Conservation (phyloP, 2,797 vertebrate genomes). For the Schizopygopsis malacanthus region DNA sequence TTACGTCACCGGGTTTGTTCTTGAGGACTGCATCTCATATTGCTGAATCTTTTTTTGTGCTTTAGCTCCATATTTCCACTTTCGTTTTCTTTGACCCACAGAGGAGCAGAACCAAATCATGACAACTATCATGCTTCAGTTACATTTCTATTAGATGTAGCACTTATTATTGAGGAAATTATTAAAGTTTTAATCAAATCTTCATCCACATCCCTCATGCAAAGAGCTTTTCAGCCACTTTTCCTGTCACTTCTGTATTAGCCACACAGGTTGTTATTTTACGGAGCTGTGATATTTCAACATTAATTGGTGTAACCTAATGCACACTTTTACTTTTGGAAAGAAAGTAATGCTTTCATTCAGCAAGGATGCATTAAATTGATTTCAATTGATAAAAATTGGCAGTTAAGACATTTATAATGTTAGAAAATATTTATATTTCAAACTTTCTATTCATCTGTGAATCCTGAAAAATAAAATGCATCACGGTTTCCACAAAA, state of each 20-base stretch:
- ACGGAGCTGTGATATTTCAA: not conserved
- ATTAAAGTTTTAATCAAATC: not conserved
- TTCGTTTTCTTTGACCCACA: not conserved
- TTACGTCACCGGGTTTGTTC: not conserved
- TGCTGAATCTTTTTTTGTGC: not conserved
- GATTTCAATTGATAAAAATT: not conserved
- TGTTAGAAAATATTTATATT: not conserved
- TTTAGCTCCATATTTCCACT: not conserved
- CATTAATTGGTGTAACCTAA: not conserved
- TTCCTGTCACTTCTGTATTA: not conserved
- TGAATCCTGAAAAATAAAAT: not conserved
- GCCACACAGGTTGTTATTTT: not conserved
- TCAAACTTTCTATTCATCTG: not conserved
- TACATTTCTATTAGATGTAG: not conserved
- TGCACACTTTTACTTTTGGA: not conserved
- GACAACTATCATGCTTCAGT: not conserved
- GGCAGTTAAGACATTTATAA: not conserved
- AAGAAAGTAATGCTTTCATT: not conserved
- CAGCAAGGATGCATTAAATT: not conserved
- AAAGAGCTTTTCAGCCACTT: not conserved
- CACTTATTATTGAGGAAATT: not conserved
- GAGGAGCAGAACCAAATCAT: not conserved
- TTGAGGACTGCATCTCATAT: not conserved
- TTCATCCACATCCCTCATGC: not conserved
- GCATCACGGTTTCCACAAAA: no score